Evolutionary conservation across 2,888 invertebrate species (phyloP).

Genomic region (Metallyticus violacea): DNA sequence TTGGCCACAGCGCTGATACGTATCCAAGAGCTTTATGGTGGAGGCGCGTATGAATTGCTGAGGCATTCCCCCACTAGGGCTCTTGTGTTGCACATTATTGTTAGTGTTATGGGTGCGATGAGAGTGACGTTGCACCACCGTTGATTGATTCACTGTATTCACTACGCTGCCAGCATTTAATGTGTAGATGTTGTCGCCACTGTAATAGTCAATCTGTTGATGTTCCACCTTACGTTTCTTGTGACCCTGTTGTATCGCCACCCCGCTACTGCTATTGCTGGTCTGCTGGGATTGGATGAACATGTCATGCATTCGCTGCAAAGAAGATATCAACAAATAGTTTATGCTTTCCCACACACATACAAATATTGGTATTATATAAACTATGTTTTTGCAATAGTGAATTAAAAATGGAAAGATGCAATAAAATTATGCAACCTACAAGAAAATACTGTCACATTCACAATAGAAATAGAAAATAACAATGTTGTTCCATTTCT

Average conservation of each 20-base stretch:
- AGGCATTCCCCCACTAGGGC: constrained; percentile 47
- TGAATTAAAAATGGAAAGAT: too few relatives aligned
- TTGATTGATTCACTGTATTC: constrained; percentile 25
- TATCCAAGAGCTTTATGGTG: constrained; percentile 65
- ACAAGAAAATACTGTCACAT: too few relatives aligned
- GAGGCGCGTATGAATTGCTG: constrained; percentile 63
- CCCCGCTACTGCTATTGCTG: constrained; percentile 47
- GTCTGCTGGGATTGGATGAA: constrained; percentile 68
- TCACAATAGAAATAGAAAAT: too few relatives aligned
- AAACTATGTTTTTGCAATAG: too few relatives aligned
- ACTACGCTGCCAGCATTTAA: constrained; percentile 26
- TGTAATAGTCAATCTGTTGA: constrained; percentile 32
- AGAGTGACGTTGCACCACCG: constrained; percentile 27
- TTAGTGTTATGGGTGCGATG: constrained; percentile 28
- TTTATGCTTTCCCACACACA: too few relatives aligned
- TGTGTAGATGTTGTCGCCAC: constrained; percentile 40
- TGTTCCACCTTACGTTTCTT: constrained; percentile 45
- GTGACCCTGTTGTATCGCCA: constrained; percentile 44
- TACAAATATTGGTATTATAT: too few relatives aligned
- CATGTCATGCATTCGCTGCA: constrained; percentile 84
- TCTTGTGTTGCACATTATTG: constrained; percentile 36
- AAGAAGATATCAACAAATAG: constrained; percentile 37
- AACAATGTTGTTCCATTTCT: too few relatives aligned
- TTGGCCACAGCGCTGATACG: constrained; percentile 65
- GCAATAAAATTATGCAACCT: too few relatives aligned